Evolutionary conservation across 2,888 invertebrate species (phyloP), one percentile per base, ranked within the genome.

Genomic region (Sinhomidia bicolor): DNA sequence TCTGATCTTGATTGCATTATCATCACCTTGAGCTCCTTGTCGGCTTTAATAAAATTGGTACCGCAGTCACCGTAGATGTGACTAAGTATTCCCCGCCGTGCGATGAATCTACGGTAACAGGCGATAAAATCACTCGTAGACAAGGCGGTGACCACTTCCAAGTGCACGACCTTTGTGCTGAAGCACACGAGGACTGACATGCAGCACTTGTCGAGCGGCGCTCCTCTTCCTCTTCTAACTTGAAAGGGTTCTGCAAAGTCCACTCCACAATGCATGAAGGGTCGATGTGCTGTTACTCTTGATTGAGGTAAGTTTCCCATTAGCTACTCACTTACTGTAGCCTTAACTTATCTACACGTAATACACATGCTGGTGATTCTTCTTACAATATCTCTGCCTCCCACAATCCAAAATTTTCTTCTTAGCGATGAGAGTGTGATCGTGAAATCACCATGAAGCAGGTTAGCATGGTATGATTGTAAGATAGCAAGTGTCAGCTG

Each of bases 221-320:
- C 29, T 14, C 44, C 41, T 29, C 62, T 36, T 29, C 79, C 79
- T 62, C 10, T 47, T 29, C 14, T 76, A 20, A 51, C 23, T 14
- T 62, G 36, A 7, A 88, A 7, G 4, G 32, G 68, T 23, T 84
- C 88, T 32, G 60, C 65, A 14, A 44, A 79, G 23, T 88, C 88
- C 26, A 79, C 32, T 17, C 79, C 57, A 26, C 10, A 20, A 14
- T 78, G 54, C 7, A 51, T 14, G 10, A 79, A 79, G 1, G 54
- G 54, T 26, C 57, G 32, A 32, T 57, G 26, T 17, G 32, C n/a
- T 10, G 47, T 29, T 10, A 79, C 57, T 5, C 79, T 10, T 7
- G 5, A 4, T 17, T 32, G 3, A 1, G 79, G 79, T 32, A 79
- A 20, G 14, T 17, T 32, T 5, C 79, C 79, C 79, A 79, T 79